Conservation (phyloP, 2,797 vertebrate species). For the Pangasius krempfi region DNA sequence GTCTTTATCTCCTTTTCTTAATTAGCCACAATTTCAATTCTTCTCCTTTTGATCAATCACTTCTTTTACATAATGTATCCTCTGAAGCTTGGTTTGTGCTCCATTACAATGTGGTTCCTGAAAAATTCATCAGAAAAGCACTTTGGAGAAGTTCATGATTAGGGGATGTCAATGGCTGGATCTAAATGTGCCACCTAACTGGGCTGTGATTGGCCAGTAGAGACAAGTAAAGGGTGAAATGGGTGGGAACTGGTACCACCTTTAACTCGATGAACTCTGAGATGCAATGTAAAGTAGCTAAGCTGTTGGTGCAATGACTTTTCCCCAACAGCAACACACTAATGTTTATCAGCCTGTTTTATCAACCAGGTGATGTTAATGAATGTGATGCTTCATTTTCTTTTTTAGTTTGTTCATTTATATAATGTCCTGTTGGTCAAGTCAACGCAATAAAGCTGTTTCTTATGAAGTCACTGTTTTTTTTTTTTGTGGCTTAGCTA, state of each 20-base stretch:
- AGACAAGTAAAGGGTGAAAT: background rate
- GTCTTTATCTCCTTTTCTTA: background rate
- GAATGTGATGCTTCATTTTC: background rate
- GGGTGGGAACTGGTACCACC: background rate
- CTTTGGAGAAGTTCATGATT: background rate
- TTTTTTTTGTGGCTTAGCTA: background rate
- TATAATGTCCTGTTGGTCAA: background rate
- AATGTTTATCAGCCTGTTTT: background rate
- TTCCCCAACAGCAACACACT: background rate
- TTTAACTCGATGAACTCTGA: background rate
- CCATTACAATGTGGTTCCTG: background rate
- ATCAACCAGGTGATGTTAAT: background rate
- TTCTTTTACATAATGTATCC: background rate
- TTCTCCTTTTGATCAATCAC: background rate
- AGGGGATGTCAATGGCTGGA: background rate
- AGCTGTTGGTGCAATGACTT: background rate
- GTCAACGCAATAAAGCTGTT: background rate
- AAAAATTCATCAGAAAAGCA: background rate
- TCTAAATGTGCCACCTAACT: background rate
- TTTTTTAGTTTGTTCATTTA: background rate
- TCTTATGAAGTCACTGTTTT: background rate
- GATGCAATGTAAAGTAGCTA: background rate
- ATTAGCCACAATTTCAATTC: constrained; percentile 6
- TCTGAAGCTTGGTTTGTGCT: background rate
- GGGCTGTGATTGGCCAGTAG: background rate